Conservation (phyloP, 2,113 vertebrate genomes). For the Rostratula benghalensis region DNA sequence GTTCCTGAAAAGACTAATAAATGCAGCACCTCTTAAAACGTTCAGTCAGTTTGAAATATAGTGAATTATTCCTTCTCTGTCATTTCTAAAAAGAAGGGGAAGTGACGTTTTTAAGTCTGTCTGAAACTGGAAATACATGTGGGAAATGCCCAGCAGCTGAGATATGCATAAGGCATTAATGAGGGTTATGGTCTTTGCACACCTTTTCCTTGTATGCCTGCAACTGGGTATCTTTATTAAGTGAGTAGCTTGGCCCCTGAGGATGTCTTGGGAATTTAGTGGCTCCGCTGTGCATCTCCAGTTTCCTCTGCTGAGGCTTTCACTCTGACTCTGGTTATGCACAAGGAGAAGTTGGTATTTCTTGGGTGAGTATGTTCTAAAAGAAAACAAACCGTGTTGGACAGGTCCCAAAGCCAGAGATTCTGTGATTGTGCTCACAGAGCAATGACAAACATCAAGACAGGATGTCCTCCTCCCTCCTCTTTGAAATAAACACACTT, state of each 20-base stretch:
- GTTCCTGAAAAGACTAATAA: not conserved
- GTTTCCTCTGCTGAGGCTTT: not conserved
- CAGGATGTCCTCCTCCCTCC: not conserved
- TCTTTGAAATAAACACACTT: constrained; percentile 20
- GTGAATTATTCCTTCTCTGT: constrained; percentile 16
- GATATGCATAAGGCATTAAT: not conserved
- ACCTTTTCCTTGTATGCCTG: not conserved
- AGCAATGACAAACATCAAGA: not conserved
- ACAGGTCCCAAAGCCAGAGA: not conserved
- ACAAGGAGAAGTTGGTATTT: not conserved
- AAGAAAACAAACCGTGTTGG: not conserved
- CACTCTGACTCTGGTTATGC: not conserved
- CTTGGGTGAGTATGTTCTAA: not conserved
- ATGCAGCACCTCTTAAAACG: not conserved
- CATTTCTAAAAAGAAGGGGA: constrained; percentile 18
- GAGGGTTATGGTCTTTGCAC: not conserved
- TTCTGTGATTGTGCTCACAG: not conserved
- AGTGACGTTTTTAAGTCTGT: constrained; percentile 17
- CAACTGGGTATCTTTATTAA: not conserved
- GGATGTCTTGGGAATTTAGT: not conserved
- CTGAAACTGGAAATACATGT: not conserved
- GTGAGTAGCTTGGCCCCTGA: not conserved
- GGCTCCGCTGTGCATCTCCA: not conserved
- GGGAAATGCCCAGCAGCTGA: not conserved
- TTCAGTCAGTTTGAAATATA: not conserved